These are phyloP conservation scores for Zaprionus ornatus DNA, from an alignment of 1,140 invertebrate genomes.

Conservation along the genomic window DNA sequence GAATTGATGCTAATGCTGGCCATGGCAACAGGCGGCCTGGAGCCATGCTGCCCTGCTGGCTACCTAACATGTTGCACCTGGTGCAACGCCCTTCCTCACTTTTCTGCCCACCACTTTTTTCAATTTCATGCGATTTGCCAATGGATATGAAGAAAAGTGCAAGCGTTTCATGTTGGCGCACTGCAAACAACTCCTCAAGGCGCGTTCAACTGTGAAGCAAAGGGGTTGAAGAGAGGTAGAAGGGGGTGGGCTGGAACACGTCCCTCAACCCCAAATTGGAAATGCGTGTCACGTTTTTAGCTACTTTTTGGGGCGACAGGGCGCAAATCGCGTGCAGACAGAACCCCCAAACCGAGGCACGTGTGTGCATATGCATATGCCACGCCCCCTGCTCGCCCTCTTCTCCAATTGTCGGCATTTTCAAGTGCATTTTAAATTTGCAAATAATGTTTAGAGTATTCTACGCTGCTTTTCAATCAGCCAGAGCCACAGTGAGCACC, in stretches of 20 bases:
- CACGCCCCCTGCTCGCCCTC: neutral
- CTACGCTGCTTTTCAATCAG: slow-evolving; percentile 11
- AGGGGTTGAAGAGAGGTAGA: too few relatives aligned
- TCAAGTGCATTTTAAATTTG: slow-evolving; percentile 59
- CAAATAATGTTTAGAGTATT: slow-evolving; percentile 56
- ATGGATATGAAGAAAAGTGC: slow-evolving; percentile 71
- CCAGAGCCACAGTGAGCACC: slow-evolving; percentile 14
- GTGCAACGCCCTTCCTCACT: slow-evolving; percentile 6
- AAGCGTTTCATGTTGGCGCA: slow-evolving; percentile 56
- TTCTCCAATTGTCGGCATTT: slow-evolving; percentile 1
- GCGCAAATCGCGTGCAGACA: slow-evolving; percentile 58
- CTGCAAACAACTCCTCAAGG: slow-evolving; percentile 4
- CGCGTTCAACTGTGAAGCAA: slow-evolving; percentile 5
- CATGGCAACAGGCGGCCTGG: slow-evolving; percentile 22
- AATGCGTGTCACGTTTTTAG: slow-evolving; percentile 72
- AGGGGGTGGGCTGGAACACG: neutral
- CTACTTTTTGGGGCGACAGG: slow-evolving; percentile 69
- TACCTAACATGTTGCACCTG: slow-evolving; percentile 44
- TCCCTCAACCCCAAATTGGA: slow-evolving; percentile 32
- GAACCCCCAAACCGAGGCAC: slow-evolving; percentile 56
- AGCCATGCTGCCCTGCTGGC: slow-evolving; percentile 27
- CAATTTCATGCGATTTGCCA: slow-evolving; percentile 62
- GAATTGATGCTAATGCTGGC: slow-evolving; percentile 48
- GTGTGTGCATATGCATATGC: slow-evolving; percentile 54
- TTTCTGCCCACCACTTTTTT: slow-evolving; percentile 42